phyloP scores from a whole-genome alignment of 2,888 invertebrate species.

The Microdon myrmicae region DNA sequence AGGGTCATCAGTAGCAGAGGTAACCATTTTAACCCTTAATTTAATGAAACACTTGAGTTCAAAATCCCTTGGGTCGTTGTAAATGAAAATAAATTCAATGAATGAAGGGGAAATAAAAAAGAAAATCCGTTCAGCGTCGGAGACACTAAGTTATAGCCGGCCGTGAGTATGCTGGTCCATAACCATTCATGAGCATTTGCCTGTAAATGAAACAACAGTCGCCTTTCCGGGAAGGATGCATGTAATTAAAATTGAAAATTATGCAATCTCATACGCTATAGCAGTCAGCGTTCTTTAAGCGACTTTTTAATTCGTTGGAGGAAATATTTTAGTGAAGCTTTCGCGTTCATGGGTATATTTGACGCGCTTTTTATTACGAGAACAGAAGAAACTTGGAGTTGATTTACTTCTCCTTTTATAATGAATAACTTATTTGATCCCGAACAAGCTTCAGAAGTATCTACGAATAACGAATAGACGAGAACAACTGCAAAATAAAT shows the following conservation, averaged over 20 bases:
- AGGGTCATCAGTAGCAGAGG: conserved; percentile 21
- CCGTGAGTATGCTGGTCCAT: conserved; percentile 22
- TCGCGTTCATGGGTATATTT: too few species aligned
- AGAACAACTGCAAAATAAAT: too few species aligned
- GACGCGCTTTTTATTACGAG: too few species aligned
- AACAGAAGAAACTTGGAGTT: too few species aligned
- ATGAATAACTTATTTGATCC: too few species aligned
- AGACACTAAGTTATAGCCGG: background rate
- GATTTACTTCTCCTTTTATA: too few species aligned
- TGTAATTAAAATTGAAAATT: conserved; percentile 41
- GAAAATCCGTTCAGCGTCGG: background rate
- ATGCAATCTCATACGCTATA: too few species aligned
- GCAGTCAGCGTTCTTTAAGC: too few species aligned
- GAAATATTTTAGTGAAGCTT: too few species aligned
- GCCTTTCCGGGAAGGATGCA: conserved; percentile 9
- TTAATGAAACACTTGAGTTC: conserved; percentile 41
- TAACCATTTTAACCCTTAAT: conserved; percentile 42
- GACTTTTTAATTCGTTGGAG: too few species aligned
- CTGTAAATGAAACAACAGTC: conserved; percentile 14
- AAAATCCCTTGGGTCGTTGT: conserved; percentile 26
- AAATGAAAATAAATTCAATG: conserved; percentile 29
- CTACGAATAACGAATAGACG: too few species aligned
- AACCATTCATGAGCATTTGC: conserved; percentile 19
- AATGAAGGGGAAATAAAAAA: conserved; percentile 5
- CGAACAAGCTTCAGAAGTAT: too few species aligned